Evolutionary conservation across 2,888 invertebrate genomes (phyloP).

Genomic region (Dicyrtomina minuta): DNA sequence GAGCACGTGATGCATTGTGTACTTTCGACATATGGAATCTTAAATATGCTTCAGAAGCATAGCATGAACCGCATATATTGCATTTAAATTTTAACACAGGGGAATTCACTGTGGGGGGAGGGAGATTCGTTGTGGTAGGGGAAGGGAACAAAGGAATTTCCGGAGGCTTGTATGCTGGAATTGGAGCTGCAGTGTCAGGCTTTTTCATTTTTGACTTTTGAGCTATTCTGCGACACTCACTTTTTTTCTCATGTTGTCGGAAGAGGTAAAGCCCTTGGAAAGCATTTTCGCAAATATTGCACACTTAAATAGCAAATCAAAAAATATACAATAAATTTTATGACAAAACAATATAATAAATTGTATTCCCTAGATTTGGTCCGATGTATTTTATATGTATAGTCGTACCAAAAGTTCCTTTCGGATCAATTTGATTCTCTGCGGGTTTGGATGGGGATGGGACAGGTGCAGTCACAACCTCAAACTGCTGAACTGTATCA

Average conservation of each 20-base stretch:
- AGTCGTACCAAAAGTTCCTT: constrained; percentile 28
- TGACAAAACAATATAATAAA: not conserved
- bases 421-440: constrained; percentile 23
- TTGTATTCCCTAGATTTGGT: not conserved
- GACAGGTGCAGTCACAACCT: constrained; percentile 8
- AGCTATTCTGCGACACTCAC: constrained; percentile 19
- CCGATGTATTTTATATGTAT: not conserved
- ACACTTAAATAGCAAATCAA: not conserved
- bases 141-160: not conserved
- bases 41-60: constrained; percentile 23
- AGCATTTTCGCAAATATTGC: constrained; percentile 18
- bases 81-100: constrained; percentile 26
- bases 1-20: constrained; percentile 5
- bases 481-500: constrained; percentile 4
- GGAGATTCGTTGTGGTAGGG: constrained; percentile 4
- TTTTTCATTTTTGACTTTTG: constrained; percentile 7
- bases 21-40: constrained; percentile 23
- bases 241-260: constrained; percentile 29
- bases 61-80: constrained; percentile 21
- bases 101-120: not conserved
- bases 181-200: too few relatives aligned
- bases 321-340: not conserved
- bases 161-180: too few relatives aligned
- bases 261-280: constrained; percentile 26
- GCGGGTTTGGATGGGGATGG: constrained; percentile 8